Evolutionary conservation across 1,140 invertebrate species (phyloP), one percentile per base, ranked within the genome.

Genomic region (Lordiphosa mommai): DNA sequence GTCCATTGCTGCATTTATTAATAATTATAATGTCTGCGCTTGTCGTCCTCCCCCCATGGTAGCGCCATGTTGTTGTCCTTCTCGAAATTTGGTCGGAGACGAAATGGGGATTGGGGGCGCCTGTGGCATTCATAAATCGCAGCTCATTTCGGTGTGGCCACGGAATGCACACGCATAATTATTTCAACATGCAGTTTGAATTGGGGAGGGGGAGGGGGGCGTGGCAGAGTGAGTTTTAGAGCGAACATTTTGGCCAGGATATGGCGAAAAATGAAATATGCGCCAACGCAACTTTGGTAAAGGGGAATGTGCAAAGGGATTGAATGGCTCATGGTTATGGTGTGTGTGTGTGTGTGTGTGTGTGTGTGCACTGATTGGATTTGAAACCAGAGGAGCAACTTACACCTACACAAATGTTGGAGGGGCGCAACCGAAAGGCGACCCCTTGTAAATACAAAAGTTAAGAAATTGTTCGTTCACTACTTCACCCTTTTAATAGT

Each of bases 151-250:
- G 68, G 72, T 70, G 72, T 84, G 77, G 77, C 77, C 77, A 84
- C 77, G 76, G 77, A 82, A 82, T 82, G 77, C 77, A 77, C 77
- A 82, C 77, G 77, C 77, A 82, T 82, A 84, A 82, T 82, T 82
- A 82, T 82, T 84, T 84, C 68, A 74, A 61, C 77, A 73, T 84
- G 71, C 74, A 80, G 55, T 65, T 59, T 49, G 70, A 55, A 48
- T 55, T 46, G 33, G 14, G 14, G 10, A 6, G 13, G 43, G 41
- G 56, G n/a, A 59, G 57, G 23, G 29, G 10, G 0, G n/a, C n/a
- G 52, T 23, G 41, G 38, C 33, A 40, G 23, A 10, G 16, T 13
- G 30, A 32, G 55, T 16, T 8, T 16, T 23, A 23, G 20, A 23
- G 20, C 6, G 20, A 23, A 23, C 20, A 23, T 23, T 23, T 23